These are phyloP conservation scores for Spheniscus mendiculus DNA, from an alignment of 2,113 vertebrate genomes.

Conservation along the genomic window DNA sequence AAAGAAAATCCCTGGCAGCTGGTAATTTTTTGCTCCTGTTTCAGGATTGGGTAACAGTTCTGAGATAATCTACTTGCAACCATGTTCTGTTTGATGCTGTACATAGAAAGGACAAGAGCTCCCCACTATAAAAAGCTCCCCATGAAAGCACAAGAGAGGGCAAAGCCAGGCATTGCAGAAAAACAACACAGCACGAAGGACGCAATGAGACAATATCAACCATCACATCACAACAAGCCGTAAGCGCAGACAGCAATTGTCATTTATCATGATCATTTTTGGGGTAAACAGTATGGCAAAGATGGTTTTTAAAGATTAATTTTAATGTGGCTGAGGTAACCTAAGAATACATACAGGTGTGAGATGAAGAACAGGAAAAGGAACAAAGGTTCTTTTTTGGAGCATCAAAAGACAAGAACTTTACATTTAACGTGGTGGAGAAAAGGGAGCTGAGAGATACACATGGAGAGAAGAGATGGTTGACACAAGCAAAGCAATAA, in stretches of 20 bases:
- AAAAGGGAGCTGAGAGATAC: not conserved
- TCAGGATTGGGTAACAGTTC: not conserved
- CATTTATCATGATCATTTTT: not conserved
- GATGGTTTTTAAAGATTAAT: not conserved
- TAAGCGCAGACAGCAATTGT: not conserved
- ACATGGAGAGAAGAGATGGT: not conserved
- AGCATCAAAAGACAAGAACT: not conserved
- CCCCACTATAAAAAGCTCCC: not conserved
- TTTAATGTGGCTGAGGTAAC: not conserved
- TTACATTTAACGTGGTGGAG: not conserved
- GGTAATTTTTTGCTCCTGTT: not conserved
- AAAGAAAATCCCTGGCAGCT: not conserved
- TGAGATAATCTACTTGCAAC: not conserved
- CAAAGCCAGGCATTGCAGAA: not conserved
- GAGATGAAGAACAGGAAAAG: not conserved
- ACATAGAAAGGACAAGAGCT: not conserved
- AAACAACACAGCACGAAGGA: not conserved
- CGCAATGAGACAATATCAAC: not conserved
- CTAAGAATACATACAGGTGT: not conserved
- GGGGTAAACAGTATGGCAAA: not conserved
- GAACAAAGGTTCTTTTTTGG: not conserved
- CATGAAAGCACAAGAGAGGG: not conserved
- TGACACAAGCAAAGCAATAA: not conserved
- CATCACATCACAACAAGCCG: not conserved
- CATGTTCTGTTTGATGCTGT: fast-evolving